Percentiles rank a stretch among this genome's conserved stretches.
Evolutionary conservation across 1,140 invertebrate species (phyloP).

Genomic region (Drosophila subobscura): DNA sequence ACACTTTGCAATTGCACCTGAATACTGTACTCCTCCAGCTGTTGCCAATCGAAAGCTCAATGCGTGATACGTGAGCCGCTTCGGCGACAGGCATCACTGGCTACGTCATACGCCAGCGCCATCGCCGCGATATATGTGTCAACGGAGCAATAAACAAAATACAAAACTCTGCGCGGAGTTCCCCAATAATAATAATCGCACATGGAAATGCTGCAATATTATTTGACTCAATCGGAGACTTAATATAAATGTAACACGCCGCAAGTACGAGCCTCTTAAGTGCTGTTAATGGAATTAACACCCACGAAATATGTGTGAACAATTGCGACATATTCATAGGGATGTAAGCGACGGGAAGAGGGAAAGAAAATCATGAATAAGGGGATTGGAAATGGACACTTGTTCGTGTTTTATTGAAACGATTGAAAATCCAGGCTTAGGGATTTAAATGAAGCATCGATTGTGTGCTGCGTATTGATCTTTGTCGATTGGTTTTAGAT

Average conservation of each 20-base stretch:
- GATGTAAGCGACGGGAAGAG: background rate
- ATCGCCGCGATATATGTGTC: slow-evolving; percentile 29
- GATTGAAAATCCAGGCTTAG: too few species aligned
- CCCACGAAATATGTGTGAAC: background rate
- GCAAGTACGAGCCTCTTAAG: background rate
- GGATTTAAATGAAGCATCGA: too few species aligned
- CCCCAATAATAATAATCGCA: background rate
- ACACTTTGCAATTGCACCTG: slow-evolving; percentile 63
- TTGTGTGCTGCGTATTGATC: too few species aligned
- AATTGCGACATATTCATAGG: slow-evolving; percentile 5
- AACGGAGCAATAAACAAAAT: slow-evolving; percentile 26
- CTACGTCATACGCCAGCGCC: slow-evolving; percentile 6
- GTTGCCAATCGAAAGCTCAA: slow-evolving; percentile 57
- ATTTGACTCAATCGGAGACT: slow-evolving; percentile 14
- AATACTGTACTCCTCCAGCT: slow-evolving; percentile 17
- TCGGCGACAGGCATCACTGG: slow-evolving; percentile 39
- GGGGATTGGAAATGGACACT: too few species aligned
- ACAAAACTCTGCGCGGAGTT: background rate
- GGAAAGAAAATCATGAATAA: too few species aligned
- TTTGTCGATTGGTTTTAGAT: too few species aligned
- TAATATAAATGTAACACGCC: slow-evolving; percentile 6
- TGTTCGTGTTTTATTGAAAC: too few species aligned
- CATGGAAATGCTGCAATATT: background rate
- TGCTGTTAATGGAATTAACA: slow-evolving; percentile 39
- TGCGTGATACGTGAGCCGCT: slow-evolving; percentile 22